Evolutionary conservation across 2,888 invertebrate genomes (phyloP), one percentile per base, ranked within the genome.

Genomic region (Caradrina clavipalpis): DNA sequence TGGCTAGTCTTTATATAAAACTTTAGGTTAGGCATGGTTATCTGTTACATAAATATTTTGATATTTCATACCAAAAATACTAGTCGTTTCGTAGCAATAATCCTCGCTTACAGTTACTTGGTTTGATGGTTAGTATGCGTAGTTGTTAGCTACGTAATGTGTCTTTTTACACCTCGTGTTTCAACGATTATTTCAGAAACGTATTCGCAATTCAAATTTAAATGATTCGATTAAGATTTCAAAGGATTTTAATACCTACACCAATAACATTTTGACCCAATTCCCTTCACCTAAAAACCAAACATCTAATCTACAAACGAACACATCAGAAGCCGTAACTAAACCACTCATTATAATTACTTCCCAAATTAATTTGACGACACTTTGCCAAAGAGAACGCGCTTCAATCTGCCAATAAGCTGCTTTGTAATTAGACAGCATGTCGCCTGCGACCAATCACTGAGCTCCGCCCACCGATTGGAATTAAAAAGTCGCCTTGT

Each of bases 401-500:
- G 57, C 47, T 76, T 71, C 77, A 79, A 85, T 81, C 71, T 73
- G 87, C 81, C 88, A 84, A 81, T 82, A 83, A 87, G 86, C 81
- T 77, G 77, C 82, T 78, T 84, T 82, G 72, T 86, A 91, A 94
- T 93, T 93, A 93, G 91, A 88, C 93, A 87, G 92, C 91, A 93
- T 93, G 94, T 91, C 92, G 92, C 87, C 79, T 61, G 63, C 73
- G 80, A 73, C 80, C 82, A 81, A 79, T 80, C 73, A 76, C 74
- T 69, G 76, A 82, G 89, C 92, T 91, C 91, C 87, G 92, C 93
- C 94, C 91, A 92, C 87, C 89, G 86, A 89, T 92, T 88, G 88
- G 79, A 90, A 90, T 92, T 92, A 90, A 89, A 91, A 91, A 89
- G 89, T 90, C 84, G 89, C 86, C 72, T 82, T 89, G 89, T 92